phyloP scores from a whole-genome alignment of 2,797 vertebrate species.

The Galaxias olidus region DNA sequence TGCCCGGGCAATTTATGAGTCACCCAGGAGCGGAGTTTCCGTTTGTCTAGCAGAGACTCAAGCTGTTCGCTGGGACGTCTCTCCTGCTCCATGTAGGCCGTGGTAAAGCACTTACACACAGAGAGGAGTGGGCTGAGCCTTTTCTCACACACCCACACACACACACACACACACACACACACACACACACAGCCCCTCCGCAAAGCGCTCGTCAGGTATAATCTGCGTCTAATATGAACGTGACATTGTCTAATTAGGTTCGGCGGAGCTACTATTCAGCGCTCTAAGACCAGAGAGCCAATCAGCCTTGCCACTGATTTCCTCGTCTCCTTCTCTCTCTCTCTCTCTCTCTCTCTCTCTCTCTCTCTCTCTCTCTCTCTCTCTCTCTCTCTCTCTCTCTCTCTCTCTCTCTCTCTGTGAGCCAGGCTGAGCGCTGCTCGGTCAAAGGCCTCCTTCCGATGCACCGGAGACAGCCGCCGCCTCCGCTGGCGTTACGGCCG shows the following conservation, averaged over 20 bases:
- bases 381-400: no score
- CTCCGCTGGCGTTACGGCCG: no score
- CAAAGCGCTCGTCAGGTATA: constrained; percentile 29
- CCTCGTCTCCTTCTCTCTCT: constrained; percentile 24
- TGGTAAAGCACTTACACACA: not conserved
- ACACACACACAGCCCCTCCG: not conserved
- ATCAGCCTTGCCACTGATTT: constrained; percentile 41
- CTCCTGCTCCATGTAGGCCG: not conserved
- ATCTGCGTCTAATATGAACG: constrained; percentile 26
- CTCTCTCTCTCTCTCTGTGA: no score
- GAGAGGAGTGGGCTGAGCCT: not conserved
- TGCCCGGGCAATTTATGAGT: constrained; percentile 53
- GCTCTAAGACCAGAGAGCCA: constrained; percentile 41
- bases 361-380: no score
- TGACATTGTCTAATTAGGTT: constrained; percentile 60
- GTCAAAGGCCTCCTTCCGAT: no score
- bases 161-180: not conserved
- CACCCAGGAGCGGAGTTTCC: constrained; percentile 44
- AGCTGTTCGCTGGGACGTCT: constrained; percentile 29
- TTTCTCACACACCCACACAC: not conserved
- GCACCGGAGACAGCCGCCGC: no score
- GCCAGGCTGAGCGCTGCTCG: no score
- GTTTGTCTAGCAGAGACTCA: constrained; percentile 27
- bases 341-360: no score
- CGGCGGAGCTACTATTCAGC: constrained; percentile 58